These are phyloP conservation scores for Oligia latruncula DNA, from an alignment of 2,888 invertebrate species.

Conservation along the genomic window DNA sequence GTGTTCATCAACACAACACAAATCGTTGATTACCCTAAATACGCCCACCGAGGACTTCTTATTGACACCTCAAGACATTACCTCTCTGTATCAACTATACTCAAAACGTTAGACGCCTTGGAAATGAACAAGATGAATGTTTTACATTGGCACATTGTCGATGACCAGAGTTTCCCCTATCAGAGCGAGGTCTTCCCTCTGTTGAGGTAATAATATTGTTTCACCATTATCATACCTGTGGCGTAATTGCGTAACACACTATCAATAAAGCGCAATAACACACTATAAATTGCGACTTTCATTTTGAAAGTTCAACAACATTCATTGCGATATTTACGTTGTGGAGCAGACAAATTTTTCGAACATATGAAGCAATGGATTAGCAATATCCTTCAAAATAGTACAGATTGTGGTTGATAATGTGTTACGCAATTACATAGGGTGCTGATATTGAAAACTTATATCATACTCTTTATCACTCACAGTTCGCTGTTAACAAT, in stretches of 20 bases:
- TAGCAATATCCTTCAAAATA: no score
- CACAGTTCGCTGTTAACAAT: background rate
- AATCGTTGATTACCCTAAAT: slow-evolving; percentile 94
- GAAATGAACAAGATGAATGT: slow-evolving; percentile 97
- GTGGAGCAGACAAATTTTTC: no score
- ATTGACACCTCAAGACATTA: slow-evolving; percentile 97
- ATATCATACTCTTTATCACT: background rate
- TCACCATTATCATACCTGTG: background rate
- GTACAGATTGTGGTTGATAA: no score
- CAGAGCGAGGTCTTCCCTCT: slow-evolving; percentile 94
- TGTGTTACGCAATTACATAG: no score
- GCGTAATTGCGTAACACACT: background rate
- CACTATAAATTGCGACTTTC: no score
- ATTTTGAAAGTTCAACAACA: no score
- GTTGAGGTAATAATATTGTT: slow-evolving; percentile 89
- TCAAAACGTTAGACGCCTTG: slow-evolving; percentile 95
- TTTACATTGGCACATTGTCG: slow-evolving; percentile 98
- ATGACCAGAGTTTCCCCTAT: slow-evolving; percentile 98
- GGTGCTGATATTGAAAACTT: no score
- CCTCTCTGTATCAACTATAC: slow-evolving; percentile 92
- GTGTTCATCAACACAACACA: slow-evolving; percentile 91
- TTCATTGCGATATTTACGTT: no score
- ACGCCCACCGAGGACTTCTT: slow-evolving; percentile 95
- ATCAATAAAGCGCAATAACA: background rate
- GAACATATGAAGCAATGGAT: no score